phyloP scores from a whole-genome alignment of 2,888 invertebrate genomes.

The Cheilosia vernalis region DNA sequence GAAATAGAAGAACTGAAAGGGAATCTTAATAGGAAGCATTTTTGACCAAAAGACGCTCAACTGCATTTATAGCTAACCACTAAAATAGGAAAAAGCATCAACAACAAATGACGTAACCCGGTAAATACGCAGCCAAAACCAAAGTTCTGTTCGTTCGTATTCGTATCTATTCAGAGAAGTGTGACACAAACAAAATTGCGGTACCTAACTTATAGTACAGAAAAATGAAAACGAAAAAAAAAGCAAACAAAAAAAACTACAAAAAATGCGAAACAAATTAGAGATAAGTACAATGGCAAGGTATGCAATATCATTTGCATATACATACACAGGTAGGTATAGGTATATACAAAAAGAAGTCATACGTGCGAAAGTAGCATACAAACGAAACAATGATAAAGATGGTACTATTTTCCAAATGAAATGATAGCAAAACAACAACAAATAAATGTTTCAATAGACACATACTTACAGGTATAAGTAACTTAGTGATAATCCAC shows the following conservation, averaged over 20 bases:
- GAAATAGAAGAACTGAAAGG: background rate
- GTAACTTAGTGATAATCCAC: conserved; percentile 63
- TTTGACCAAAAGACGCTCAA: background rate
- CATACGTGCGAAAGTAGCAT: conserved; percentile 17
- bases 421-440: conserved; percentile 15
- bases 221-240: background rate
- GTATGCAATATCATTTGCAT: conserved; percentile 36
- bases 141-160: conserved; percentile 26
- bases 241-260: background rate
- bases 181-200: background rate
- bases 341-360: background rate
- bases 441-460: conserved; percentile 3
- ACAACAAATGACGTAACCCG: conserved; percentile 52
- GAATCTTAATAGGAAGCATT: too few species aligned
- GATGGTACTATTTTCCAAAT: conserved; percentile 8
- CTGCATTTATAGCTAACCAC: background rate
- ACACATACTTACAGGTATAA: conserved; percentile 65
- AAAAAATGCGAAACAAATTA: conserved; percentile 22
- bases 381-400: conserved; percentile 17
- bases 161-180: conserved; percentile 25
- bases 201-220: background rate
- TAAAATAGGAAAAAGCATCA: conserved; percentile 8
- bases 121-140: conserved; percentile 17
- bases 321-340: conserved; percentile 6
- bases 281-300: conserved; percentile 34